Conservation (phyloP, 2,888 invertebrate species). For the Cordilura impudica region DNA sequence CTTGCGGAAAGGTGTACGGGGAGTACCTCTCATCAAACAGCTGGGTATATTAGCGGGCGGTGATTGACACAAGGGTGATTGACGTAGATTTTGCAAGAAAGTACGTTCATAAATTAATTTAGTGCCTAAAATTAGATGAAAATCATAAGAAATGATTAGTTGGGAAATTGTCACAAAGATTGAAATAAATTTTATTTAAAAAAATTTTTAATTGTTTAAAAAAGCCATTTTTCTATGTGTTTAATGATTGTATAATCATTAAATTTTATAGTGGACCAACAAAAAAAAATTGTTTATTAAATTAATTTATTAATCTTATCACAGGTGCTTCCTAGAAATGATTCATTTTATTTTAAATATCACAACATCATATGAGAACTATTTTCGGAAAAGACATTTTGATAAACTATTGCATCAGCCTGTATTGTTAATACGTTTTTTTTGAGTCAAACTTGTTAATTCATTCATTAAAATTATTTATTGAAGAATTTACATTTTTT, state of each 20-base stretch:
- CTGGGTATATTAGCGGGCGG: conserved; percentile 93
- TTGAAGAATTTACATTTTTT: no score
- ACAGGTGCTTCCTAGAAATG: not conserved
- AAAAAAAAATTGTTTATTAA: no score
- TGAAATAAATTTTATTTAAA: not conserved
- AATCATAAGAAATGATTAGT: not conserved
- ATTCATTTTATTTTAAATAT: not conserved
- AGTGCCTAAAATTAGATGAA: conserved; percentile 85
- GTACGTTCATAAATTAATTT: conserved; percentile 94
- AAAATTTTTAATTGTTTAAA: not conserved
- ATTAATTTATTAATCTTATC: no score
- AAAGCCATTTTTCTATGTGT: not conserved
- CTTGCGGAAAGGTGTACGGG: conserved; percentile 77
- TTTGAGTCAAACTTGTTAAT: no score
- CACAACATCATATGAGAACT: not conserved
- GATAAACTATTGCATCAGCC: not conserved
- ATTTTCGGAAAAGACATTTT: not conserved
- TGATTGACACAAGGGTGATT: conserved; percentile 94
- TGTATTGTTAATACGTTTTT: no score
- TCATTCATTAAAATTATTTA: no score
- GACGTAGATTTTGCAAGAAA: conserved; percentile 91
- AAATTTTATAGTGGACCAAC: no score
- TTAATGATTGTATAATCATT: no score
- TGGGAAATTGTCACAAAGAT: not conserved
- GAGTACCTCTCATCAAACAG: conserved; percentile 81